A percentile compares a stretch with the other conserved stretches of the same genome.
These are phyloP conservation scores for Charanyca ferruginea DNA, from an alignment of 2,888 invertebrate genomes.

Conservation along the genomic window DNA sequence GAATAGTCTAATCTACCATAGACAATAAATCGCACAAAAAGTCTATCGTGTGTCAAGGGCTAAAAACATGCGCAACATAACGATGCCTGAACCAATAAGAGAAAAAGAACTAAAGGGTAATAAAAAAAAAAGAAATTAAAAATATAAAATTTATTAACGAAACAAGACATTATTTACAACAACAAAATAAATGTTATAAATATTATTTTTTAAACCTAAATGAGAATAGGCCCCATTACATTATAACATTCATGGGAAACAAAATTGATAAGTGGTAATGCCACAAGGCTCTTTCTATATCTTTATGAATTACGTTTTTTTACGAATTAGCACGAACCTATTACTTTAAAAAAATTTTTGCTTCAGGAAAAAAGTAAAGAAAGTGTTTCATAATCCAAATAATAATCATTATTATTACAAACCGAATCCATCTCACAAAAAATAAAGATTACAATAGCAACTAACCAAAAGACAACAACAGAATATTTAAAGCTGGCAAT, in stretches of 20 bases:
- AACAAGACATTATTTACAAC: conserved; percentile 86
- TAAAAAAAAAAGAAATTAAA: conserved; percentile 76
- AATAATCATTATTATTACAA: conserved; percentile 4
- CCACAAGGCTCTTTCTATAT: conserved; percentile 3
- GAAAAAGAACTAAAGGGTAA: conserved; percentile 63
- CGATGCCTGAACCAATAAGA: conserved; percentile 58
- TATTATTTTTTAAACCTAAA: conserved; percentile 74
- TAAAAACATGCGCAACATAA: conserved; percentile 33
- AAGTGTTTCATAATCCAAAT: no score
- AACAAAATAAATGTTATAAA: conserved; percentile 79
- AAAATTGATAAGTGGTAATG: conserved; percentile 45
- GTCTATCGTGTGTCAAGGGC: background rate
- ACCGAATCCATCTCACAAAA: background rate
- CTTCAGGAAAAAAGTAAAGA: background rate
- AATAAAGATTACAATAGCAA: conserved; percentile 5
- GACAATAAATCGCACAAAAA: conserved; percentile 6
- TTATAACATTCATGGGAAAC: conserved; percentile 46
- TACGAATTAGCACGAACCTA: background rate
- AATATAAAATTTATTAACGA: conserved; percentile 87
- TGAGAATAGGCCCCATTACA: conserved; percentile 76
- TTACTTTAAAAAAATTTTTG: no score
- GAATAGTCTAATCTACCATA: background rate
- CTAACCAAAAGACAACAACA: conserved; percentile 1
- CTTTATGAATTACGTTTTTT: no score
- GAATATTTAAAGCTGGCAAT: conserved; percentile 37